Evolutionary conservation across 2,797 vertebrate species (phyloP), one percentile per base, ranked within the genome.

Genomic region (Aldrovandia affinis): DNA sequence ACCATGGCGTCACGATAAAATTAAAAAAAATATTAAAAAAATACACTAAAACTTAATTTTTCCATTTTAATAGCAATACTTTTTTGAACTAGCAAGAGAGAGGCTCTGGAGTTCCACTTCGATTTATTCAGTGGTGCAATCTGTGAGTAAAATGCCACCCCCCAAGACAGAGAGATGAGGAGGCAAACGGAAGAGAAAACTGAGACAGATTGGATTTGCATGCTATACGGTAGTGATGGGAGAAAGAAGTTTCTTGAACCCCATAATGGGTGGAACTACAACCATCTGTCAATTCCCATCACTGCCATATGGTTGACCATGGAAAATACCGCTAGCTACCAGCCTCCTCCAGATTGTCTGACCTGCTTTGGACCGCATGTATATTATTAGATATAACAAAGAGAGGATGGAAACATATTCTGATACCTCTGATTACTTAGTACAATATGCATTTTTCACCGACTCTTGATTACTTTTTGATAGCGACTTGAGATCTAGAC

Each of bases 1-100:
- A 89, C 84, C 86, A 93, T 86, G 86, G 91, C 85, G 88, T 28
- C 84, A 87, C 86, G 81, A 89, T 90, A 89, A 86, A 91, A 90
- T 91, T 92, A 91, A 84, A 92, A 91, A 86, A 87, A 92, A 90
- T 59, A 39, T 87, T 86, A 83, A 55, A 83, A 44, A 77, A 83
- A 39, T 82, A 55, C 82, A 88, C 87, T 88, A 80, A 88, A 88
- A 84, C 90, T 77, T 78, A 36, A 83, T 81, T 85, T 15, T 87
- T 84, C 44, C 57, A 79, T 25, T 63, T 54, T 30, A 73, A 36
- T 25, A 33, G 42, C n/a, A 14, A 50, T 50, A 52, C 5, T 22
- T 57, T 39, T 50, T 54, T 61, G 57, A 50, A 22, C 57, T 79
- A 84, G 44, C 78, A 82, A 36, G 84, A 85, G 84, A 84, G 25